These are phyloP conservation scores for Autographa pulchrina DNA, from an alignment of 2,888 invertebrate species.

Conservation along the genomic window DNA sequence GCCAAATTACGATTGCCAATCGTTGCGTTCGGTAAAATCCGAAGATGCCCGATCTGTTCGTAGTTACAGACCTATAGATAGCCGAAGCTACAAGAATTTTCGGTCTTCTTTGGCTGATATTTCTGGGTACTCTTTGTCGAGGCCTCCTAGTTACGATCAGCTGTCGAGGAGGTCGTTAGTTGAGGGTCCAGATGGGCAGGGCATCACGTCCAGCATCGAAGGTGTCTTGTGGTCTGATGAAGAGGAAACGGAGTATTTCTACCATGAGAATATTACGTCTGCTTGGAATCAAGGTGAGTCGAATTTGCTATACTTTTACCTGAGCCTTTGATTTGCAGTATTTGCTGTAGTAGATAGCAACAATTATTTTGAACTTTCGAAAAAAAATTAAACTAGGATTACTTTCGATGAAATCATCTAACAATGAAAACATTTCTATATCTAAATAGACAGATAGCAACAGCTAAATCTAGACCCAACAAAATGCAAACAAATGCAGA, in stretches of 20 bases:
- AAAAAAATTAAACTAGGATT: too few species aligned
- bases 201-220: slow-evolving; percentile 87
- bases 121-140: slow-evolving; percentile 75
- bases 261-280: slow-evolving; percentile 85
- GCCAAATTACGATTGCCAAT: slow-evolving; percentile 79
- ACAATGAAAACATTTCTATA: not conserved
- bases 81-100: slow-evolving; percentile 84
- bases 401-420: too few species aligned
- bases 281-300: slow-evolving; percentile 87
- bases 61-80: slow-evolving; percentile 83
- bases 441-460: not conserved
- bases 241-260: slow-evolving; percentile 87
- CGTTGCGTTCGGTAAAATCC: slow-evolving; percentile 79
- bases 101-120: slow-evolving; percentile 83
- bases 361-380: too few species aligned
- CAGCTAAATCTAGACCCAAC: slow-evolving; percentile 3
- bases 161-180: slow-evolving; percentile 83
- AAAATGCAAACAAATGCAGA: slow-evolving; percentile 17
- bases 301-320: not conserved
- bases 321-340: not conserved
- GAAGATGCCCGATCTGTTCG: slow-evolving; percentile 78
- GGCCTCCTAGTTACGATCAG: slow-evolving; percentile 86
- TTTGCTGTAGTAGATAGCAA: too few species aligned
- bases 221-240: slow-evolving; percentile 89
- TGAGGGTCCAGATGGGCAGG: slow-evolving; percentile 78